Percentiles rank a stretch among this genome's conserved stretches.
Conservation (phyloP, 2,113 vertebrate species). For the Rhadina sibilatrix region DNA sequence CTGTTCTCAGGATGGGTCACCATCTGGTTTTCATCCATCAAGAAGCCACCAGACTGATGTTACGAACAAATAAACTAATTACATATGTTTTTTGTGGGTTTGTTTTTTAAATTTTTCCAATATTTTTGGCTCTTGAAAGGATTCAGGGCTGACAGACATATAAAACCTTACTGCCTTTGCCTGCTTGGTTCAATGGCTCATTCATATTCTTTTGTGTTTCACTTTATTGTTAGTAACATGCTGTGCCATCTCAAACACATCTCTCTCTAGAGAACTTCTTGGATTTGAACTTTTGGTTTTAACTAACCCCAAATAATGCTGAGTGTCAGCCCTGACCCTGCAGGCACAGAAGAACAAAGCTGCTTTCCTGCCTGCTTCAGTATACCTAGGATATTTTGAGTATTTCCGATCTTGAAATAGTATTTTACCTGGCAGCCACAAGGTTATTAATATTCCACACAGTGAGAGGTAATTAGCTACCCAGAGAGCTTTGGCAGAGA, state of each 20-base stretch:
- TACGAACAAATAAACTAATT: neutral
- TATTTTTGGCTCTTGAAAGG: neutral
- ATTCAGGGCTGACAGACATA: neutral
- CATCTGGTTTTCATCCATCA: neutral
- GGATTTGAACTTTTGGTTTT: neutral
- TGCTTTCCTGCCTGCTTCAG: neutral
- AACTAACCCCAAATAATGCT: neutral
- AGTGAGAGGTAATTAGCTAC: neutral
- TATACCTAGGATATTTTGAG: neutral
- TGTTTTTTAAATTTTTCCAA: neutral
- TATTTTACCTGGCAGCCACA: neutral
- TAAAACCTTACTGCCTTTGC: neutral
- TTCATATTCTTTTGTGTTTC: neutral
- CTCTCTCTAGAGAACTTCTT: neutral
- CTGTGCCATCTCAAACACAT: neutral
- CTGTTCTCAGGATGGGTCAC: neutral
- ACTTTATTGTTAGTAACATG: neutral
- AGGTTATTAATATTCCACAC: neutral
- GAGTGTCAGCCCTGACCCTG: neutral
- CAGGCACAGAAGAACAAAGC: neutral
- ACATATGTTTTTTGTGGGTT: fast-evolving
- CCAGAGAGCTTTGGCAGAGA: neutral
- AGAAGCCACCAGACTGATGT: neutral
- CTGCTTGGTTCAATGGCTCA: neutral
- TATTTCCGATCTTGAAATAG: neutral